Evolutionary conservation across 2,113 vertebrate genomes (phyloP).

Genomic region (Choloepus hoffmanni): DNA sequence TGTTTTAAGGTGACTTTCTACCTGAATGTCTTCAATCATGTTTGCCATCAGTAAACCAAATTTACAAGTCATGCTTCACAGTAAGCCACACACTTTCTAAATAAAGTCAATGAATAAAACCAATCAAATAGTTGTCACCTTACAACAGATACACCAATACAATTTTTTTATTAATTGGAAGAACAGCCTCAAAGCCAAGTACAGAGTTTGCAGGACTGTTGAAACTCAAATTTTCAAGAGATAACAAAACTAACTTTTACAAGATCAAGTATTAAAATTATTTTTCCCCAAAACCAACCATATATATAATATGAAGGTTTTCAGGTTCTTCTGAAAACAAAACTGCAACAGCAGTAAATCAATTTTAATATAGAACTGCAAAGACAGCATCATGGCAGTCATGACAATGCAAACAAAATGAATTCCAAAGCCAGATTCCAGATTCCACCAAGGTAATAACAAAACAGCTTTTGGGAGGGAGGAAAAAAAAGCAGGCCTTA

Average conservation of each 20-base stretch:
- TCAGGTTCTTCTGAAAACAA: constrained; percentile 86
- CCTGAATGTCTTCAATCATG: constrained; percentile 91
- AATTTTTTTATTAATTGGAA: constrained; percentile 83
- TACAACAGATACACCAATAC: constrained; percentile 95
- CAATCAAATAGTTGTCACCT: constrained; percentile 94
- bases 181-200: constrained; percentile 88
- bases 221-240: constrained; percentile 87
- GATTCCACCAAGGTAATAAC: constrained; percentile 89
- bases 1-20: constrained; percentile 94
- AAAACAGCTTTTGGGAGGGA: constrained; percentile 87
- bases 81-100: constrained; percentile 92
- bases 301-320: constrained; percentile 75
- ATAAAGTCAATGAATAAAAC: constrained; percentile 91
- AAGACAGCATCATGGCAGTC: constrained; percentile 88
- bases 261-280: constrained; percentile 83
- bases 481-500: constrained; percentile 84
- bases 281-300: constrained; percentile 84
- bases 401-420: constrained; percentile 88
- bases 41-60: constrained; percentile 91
- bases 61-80: constrained; percentile 93
- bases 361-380: constrained; percentile 88
- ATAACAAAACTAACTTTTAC: constrained; percentile 88
- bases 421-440: constrained; percentile 90
- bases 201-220: constrained; percentile 87
- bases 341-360: constrained; percentile 88